A percentile compares a stretch with the other conserved stretches of the same genome.
These are phyloP conservation scores for Andrena camellia DNA, from an alignment of 2,888 invertebrate species.

Conservation along the genomic window DNA sequence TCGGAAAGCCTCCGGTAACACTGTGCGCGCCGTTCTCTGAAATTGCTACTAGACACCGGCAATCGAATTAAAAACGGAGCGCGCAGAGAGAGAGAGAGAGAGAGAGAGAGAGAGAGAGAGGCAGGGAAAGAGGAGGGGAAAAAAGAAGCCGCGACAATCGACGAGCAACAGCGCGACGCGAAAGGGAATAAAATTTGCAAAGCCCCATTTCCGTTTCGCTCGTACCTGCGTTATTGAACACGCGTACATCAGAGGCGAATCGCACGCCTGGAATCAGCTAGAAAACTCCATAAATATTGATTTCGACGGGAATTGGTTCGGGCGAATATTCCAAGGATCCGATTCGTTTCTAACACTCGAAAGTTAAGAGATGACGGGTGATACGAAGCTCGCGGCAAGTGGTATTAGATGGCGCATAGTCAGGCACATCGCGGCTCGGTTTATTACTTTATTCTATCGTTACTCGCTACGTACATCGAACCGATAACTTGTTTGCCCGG, in stretches of 20 bases:
- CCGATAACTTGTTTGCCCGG: not conserved
- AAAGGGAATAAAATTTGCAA: not conserved
- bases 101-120: not conserved
- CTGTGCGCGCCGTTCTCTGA: not conserved
- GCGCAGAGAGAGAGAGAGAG: not conserved
- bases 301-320: not conserved
- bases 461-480: not conserved
- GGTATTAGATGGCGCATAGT: too few species aligned
- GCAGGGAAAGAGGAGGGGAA: not conserved
- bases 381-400: too few species aligned
- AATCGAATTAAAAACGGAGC: constrained; percentile 3
- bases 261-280: not conserved
- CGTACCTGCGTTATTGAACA: not conserved
- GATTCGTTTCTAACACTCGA: not conserved
- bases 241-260: not conserved
- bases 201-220: not conserved
- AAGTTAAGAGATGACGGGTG: too few species aligned
- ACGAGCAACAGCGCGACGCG: not conserved
- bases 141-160: not conserved
- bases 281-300: constrained; percentile 21
- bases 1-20: too few species aligned
- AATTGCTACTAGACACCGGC: constrained; percentile 9
- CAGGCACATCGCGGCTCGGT: too few species aligned
- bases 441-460: not conserved
- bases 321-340: not conserved